phyloP scores from a whole-genome alignment of 2,888 invertebrate genomes.

The Blomia tropicalis region DNA sequence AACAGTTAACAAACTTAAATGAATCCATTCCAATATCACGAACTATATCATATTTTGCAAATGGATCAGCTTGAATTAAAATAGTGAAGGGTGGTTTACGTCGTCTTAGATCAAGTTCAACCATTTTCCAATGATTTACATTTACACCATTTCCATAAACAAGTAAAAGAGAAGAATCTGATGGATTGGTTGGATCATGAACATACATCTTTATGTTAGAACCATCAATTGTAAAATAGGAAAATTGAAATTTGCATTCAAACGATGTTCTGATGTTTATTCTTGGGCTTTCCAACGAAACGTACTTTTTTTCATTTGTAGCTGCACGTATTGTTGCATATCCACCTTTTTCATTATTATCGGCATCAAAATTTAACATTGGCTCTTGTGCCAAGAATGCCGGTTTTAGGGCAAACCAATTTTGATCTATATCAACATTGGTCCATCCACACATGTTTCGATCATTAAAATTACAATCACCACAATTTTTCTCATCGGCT shows the following conservation, averaged over 20 bases:
- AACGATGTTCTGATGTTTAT: background rate
- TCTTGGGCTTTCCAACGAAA: background rate
- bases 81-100: background rate
- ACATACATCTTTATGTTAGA: background rate
- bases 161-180: background rate
- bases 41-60: background rate
- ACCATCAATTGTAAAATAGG: background rate
- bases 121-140: background rate
- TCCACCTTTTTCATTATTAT: background rate
- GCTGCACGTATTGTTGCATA: background rate
- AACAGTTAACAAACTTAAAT: background rate
- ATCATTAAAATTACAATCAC: constrained; percentile 27
- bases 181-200: no score
- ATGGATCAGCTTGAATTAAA: background rate
- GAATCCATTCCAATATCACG: background rate
- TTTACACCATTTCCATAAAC: background rate
- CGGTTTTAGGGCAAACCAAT: background rate
- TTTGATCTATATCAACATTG: background rate
- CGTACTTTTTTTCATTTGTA: background rate
- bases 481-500: constrained; percentile 36
- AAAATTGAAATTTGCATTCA: background rate
- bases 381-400: background rate
- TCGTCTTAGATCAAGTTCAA: background rate
- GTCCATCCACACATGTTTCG: constrained; percentile 10
- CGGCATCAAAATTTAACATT: background rate